These are phyloP conservation scores for Acromyrmex echinatior DNA, from an alignment of 1,140 invertebrate genomes.

Conservation along the genomic window DNA sequence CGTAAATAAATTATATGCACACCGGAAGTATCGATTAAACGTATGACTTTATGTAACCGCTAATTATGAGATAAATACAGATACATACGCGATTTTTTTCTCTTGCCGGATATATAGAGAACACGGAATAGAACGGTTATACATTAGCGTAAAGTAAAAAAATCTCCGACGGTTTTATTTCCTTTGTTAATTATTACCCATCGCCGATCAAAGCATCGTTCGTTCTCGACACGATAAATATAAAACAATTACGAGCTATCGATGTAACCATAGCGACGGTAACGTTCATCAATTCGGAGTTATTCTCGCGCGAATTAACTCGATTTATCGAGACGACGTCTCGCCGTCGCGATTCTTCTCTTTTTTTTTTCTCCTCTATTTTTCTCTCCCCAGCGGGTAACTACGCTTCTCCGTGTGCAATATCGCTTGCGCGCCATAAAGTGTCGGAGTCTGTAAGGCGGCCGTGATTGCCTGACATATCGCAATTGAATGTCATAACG, in stretches of 20 bases:
- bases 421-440: constrained; percentile 43
- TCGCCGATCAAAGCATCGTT: constrained; percentile 24
- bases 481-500: constrained; percentile 76
- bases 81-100: neutral
- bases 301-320: constrained; percentile 43
- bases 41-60: constrained; percentile 19
- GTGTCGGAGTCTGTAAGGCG: constrained; percentile 55
- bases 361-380: neutral
- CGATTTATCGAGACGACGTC: constrained; percentile 48
- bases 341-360: neutral
- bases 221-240: constrained; percentile 43
- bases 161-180: constrained; percentile 34
- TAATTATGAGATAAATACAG: constrained; percentile 59
- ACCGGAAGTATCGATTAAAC: constrained; percentile 47
- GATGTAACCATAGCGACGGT: constrained; percentile 26
- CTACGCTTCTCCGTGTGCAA: constrained; percentile 24
- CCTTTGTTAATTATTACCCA: constrained; percentile 47
- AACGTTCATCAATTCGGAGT: constrained; percentile 51
- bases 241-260: constrained; percentile 56
- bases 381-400: constrained; percentile 31
- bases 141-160: constrained; percentile 24
- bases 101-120: constrained; percentile 8
- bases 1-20: constrained; percentile 46
- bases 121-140: constrained; percentile 21
- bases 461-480: constrained; percentile 72